Evolutionary conservation across 2,113 vertebrate genomes (phyloP).

Genomic region (Ochotona princeps): DNA sequence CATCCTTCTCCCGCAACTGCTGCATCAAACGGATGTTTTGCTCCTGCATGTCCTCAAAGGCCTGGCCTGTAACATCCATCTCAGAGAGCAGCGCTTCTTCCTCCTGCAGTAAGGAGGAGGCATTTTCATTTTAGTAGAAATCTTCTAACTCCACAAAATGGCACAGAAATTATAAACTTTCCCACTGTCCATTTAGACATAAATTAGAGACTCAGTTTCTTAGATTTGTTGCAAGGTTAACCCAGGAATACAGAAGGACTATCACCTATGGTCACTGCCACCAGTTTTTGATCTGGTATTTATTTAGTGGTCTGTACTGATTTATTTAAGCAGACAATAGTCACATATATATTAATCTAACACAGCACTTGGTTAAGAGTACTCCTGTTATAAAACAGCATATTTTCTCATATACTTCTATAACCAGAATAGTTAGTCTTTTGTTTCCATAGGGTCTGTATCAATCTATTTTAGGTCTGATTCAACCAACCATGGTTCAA

Average conservation of each 20-base stretch:
- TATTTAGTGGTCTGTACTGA: neutral
- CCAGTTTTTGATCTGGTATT: neutral
- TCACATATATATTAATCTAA: neutral
- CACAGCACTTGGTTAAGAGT: neutral
- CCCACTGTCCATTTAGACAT: neutral
- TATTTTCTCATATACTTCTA: conserved; percentile 24
- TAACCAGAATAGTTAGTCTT: neutral
- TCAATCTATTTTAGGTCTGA: no score
- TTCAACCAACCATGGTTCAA: no score
- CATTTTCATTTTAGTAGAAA: neutral
- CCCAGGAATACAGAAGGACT: neutral
- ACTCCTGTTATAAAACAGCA: neutral
- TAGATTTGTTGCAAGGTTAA: neutral
- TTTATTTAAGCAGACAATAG: neutral
- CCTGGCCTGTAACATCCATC: conserved; percentile 99
- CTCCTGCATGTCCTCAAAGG: conserved; percentile 99
- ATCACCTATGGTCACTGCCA: neutral
- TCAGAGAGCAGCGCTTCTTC: conserved; percentile 97
- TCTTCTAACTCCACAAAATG: neutral
- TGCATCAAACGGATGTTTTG: conserved; percentile 99
- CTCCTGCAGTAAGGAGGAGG: conserved; percentile 86
- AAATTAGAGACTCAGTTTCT: neutral
- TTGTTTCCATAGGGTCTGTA: no score
- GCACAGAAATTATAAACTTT: neutral
- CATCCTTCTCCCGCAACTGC: conserved; percentile 97